Conservation (phyloP, 2,797 vertebrate species). For the Enteromius paludinosus region DNA sequence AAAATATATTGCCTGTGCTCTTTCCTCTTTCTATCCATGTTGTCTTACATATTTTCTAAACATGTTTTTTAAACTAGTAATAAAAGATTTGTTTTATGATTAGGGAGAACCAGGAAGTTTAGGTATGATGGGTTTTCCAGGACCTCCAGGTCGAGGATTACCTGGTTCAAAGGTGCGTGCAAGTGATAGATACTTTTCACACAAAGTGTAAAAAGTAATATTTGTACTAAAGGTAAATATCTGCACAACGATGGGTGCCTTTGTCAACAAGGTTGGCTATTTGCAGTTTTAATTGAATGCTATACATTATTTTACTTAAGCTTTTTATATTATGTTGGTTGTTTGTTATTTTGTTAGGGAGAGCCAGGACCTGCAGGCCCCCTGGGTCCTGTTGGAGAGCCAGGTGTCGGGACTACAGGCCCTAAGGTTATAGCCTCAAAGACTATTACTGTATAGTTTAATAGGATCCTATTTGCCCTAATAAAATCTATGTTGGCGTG, state of each 20-base stretch:
- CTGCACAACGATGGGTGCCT: not conserved
- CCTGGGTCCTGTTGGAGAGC: conserved; percentile 78
- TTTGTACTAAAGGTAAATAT: not conserved
- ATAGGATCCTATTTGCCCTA: not conserved
- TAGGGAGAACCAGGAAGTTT: conserved; percentile 84
- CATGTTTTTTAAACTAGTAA: not conserved
- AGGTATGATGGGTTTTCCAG: conserved; percentile 79
- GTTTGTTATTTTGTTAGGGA: conserved; percentile 73
- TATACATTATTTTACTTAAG: not conserved
- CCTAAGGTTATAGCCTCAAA: conserved; percentile 74
- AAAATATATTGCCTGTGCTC: not conserved
- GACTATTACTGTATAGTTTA: not conserved
- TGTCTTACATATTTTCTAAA: not conserved
- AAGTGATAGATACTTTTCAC: not conserved
- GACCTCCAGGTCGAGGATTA: conserved; percentile 76
- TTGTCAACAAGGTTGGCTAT: not conserved
- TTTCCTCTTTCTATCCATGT: not conserved
- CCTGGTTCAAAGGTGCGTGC: conserved; percentile 83
- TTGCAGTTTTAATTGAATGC: not conserved
- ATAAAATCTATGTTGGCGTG: not conserved
- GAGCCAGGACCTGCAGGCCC: conserved; percentile 79
- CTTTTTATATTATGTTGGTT: not conserved
- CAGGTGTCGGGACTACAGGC: conserved; percentile 81
- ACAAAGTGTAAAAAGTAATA: not conserved
- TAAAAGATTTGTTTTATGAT: conserved; percentile 38